Base-by-base conservation (phyloP, 2,888 invertebrate species). In the Platynereis dumerilii region DNA sequence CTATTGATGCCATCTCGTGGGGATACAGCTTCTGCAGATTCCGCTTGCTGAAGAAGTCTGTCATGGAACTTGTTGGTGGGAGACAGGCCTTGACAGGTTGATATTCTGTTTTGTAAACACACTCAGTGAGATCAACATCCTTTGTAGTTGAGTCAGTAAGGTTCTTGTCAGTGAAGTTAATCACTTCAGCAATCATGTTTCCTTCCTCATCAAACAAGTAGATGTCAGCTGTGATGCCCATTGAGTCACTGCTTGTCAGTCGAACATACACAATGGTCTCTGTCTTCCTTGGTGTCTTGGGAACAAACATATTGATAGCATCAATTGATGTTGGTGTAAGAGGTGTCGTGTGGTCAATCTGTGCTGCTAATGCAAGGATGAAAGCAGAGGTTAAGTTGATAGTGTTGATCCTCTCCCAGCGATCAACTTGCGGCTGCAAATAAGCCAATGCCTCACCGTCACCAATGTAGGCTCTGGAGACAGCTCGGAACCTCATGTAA, bases 51-150 rank as follows among this genome's bases (percentile, higher is more conserved):
- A 64, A 57, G 39, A 42, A 48, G 1, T 48, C 53, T 10, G 39
- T 17, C 26, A 53, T 27, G 1, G 27, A 34, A n/a, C 12, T 53
- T n/a, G 54, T 58, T 12, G 56, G 44, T 15, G 64, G 64, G 3
- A 64, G 22, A 26, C 52, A 52, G 2, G 58, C 20, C 24, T 29
- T 39, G 1, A 22, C 53, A 22, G 58, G 58, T 53, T 64, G 64
- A 29, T 45, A 58, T 34, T 48, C 64, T 39, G 39, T 64, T 17
- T 29, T 48, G 64, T 64, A 64, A 15, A 64, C 12, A 27, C 64
- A 64, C n/a, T 29, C 28, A 2, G 29, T 27, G 39, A 58, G 24
- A 22, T 59, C 64, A 2, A 58, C 26, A 12, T 58, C 26, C 10
- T 42, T 24, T 10, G 52, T 54, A 24, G n/a, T 34, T 12, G 52